These are phyloP conservation scores for Phragmatobia fuliginosa DNA, from an alignment of 2,888 invertebrate genomes.

Conservation along the genomic window DNA sequence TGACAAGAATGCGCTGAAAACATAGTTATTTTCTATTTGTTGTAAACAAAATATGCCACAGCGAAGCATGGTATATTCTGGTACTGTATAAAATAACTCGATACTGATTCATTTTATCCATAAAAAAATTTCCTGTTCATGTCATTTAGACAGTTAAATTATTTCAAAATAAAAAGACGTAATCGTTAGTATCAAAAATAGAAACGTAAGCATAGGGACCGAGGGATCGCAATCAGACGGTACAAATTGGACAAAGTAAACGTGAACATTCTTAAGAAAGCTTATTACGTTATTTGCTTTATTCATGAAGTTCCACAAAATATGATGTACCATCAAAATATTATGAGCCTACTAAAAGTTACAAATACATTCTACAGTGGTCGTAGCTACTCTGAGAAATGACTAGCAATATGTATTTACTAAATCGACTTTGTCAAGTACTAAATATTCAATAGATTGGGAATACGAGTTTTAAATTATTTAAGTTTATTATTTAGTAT, in stretches of 20 bases:
- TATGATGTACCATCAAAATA: conserved; percentile 3
- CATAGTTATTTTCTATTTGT: no score
- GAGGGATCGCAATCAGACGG: conserved; percentile 2
- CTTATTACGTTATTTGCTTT: conserved; percentile 10
- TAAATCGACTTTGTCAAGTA: not conserved
- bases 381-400: not conserved
- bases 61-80: no score
- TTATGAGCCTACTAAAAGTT: not conserved
- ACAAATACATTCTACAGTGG: not conserved
- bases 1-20: no score
- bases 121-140: not conserved
- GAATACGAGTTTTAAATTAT: not conserved
- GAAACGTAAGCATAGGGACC: not conserved
- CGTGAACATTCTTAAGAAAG: not conserved
- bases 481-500: not conserved
- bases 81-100: not conserved
- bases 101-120: not conserved
- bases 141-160: not conserved
- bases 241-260: conserved; percentile 4
- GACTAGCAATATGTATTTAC: not conserved
- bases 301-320: conserved; percentile 12
- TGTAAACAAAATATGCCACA: no score
- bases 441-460: not conserved
- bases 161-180: not conserved
- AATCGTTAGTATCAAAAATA: not conserved